A percentile compares a stretch with the other conserved stretches of the same genome.
Evolutionary conservation across 2,888 invertebrate species (phyloP).

Genomic region (Chelonus formosanus): DNA sequence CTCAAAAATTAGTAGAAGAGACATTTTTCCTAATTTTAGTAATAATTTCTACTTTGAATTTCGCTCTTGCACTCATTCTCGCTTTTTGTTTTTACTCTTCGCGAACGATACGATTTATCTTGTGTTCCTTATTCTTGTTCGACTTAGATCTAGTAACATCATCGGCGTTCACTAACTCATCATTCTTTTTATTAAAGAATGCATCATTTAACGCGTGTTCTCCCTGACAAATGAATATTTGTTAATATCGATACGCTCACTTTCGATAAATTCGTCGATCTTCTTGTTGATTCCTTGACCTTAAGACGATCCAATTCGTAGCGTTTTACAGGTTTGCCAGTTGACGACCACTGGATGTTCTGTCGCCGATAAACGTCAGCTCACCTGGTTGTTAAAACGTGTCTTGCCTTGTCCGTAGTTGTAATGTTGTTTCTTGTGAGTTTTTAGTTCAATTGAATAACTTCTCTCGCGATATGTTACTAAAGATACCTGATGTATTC

Average conservation of each 20-base stretch:
- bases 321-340: conserved; percentile 20
- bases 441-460: neutral
- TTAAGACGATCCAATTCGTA: conserved; percentile 16
- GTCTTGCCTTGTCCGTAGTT: neutral
- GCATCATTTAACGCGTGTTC: neutral
- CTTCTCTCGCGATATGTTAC: conserved; percentile 57
- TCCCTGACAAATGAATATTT: conserved; percentile 19
- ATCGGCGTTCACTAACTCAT: too few species aligned
- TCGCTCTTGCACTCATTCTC: too few species aligned
- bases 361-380: conserved; percentile 22
- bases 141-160: too few species aligned
- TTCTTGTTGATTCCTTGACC: conserved; percentile 21
- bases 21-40: too few species aligned
- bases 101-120: too few species aligned
- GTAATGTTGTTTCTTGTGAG: conserved; percentile 20
- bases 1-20: too few species aligned
- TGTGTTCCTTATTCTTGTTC: too few species aligned
- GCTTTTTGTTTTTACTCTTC: too few species aligned
- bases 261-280: conserved; percentile 31
- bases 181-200: conserved; percentile 23
- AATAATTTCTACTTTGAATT: too few species aligned
- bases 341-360: conserved; percentile 7
- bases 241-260: conserved; percentile 24
- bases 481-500: conserved; percentile 61
- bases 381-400: conserved; percentile 12